Evolutionary conservation across 2,113 vertebrate species (phyloP).

Genomic region (Ia io): DNA sequence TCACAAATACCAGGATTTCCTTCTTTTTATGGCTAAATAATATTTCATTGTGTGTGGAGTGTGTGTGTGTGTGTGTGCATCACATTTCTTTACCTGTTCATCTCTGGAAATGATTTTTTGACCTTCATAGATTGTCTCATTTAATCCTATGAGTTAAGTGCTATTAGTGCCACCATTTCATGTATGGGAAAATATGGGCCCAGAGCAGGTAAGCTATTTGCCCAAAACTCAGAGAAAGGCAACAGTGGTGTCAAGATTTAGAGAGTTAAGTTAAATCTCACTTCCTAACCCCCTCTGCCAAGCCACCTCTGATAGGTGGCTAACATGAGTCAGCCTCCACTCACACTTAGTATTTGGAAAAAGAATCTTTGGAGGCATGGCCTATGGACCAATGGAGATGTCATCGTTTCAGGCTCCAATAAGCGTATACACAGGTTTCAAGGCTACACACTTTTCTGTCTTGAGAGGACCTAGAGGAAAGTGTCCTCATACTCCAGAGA

Average conservation of each 20-base stretch:
- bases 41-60: neutral
- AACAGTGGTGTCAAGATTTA: neutral
- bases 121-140: neutral
- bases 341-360: neutral
- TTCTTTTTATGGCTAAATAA: neutral
- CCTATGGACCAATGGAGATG: neutral
- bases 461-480: neutral
- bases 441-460: neutral
- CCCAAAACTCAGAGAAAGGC: neutral
- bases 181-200: neutral
- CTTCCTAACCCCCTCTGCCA: neutral
- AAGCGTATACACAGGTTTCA: neutral
- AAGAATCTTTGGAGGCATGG: neutral
- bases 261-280: neutral
- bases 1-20: neutral
- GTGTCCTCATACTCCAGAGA: neutral
- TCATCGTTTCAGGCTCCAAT: neutral
- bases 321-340: neutral
- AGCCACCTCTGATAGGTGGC: neutral
- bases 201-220: neutral
- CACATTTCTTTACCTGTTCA: neutral
- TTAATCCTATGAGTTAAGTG: neutral
- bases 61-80: neutral
- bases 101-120: neutral
- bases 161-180: neutral